A percentile compares a stretch with the other conserved stretches of the same genome.
Conservation (phyloP, 2,113 vertebrate species). For the Lanius ludovicianus region DNA sequence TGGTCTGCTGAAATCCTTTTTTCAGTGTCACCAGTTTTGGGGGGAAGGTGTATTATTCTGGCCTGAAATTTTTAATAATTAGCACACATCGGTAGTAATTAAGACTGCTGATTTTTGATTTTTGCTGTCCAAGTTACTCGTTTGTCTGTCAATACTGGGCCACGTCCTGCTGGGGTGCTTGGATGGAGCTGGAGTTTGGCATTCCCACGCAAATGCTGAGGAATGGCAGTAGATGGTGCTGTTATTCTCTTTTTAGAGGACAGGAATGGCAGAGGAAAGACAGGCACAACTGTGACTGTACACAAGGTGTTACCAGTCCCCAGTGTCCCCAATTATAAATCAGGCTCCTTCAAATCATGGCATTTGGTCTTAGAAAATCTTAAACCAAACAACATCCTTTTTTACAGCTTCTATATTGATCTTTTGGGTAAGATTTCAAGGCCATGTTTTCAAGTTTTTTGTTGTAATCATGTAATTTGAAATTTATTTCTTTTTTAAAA, state of each 20-base stretch:
- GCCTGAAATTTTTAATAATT: neutral
- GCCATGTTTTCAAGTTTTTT: neutral
- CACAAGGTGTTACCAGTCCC: neutral
- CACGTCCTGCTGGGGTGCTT: neutral
- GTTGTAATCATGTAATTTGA: neutral
- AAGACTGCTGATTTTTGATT: neutral
- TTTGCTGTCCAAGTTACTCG: neutral
- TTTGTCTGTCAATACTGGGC: neutral
- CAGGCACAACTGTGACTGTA: too few species aligned
- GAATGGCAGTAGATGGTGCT: conserved; percentile 64
- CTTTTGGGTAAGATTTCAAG: neutral
- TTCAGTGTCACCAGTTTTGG: neutral
- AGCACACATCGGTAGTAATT: neutral
- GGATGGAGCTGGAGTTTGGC: neutral
- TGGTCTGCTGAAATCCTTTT: neutral
- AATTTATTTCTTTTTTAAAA: neutral
- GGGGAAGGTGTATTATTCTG: neutral
- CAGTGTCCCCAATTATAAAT: neutral
- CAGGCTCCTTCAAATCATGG: neutral
- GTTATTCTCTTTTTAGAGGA: conserved; percentile 51
- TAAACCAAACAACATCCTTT: neutral
- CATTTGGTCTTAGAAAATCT: neutral
- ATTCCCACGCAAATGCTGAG: neutral
- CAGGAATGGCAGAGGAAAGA: neutral
- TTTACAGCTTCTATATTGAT: neutral